Base-by-base conservation (phyloP, 1,140 invertebrate species). In the Monomorium pharaonis region DNA sequence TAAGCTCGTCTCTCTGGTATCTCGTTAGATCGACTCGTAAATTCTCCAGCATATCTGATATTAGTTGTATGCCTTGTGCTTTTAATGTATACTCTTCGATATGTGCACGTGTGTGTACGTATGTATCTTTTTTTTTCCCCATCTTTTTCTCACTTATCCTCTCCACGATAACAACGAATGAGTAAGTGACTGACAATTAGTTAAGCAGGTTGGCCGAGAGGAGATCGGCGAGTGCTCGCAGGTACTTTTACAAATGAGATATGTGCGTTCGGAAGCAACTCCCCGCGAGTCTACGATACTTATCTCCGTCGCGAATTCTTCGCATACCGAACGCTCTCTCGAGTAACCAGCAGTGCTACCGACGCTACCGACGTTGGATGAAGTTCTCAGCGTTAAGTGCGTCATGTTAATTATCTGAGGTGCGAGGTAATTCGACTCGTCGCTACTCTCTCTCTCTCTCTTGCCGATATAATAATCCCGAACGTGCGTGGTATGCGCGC, bases 381-480 rank as follows among this genome's bases (percentile, higher is more conserved):
- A 83, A 83, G 78, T 83, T 83, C 78, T 83, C 78, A 72, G 37
- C 56, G 60, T 74, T 72, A 83, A 72, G 27, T 33, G 78, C 77
- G 49, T 49, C 81, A 86, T 63, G 77, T 78, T 90, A 90, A 90
- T 90, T 90, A 90, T 88, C 77, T 58, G 51, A 88, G 63, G 60
- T 80, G 85, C 76, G 81, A 89, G 72, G 80, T 85, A 90, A 85
- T 90, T 81, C 63, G 80, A 85, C 70, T 74, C 80, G 60, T 85
- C 67, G 49, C 56, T 51, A n/a, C 4, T 33, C 75, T 51, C 63
- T n/a, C n/a, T n/a, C n/a, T n/a, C n/a, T n/a, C n/a, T n/a, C n/a
- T n/a, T n/a, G 33, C 42, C 86, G 85, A 89, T 85, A 75, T 90
- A 90, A 87, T 90, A 87, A 89, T 89, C 80, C 51, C 75, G 74